A percentile compares a stretch with the other conserved stretches of the same genome.
phyloP scores from a whole-genome alignment of 2,113 vertebrate species.

The Dipodomys stephensi region DNA sequence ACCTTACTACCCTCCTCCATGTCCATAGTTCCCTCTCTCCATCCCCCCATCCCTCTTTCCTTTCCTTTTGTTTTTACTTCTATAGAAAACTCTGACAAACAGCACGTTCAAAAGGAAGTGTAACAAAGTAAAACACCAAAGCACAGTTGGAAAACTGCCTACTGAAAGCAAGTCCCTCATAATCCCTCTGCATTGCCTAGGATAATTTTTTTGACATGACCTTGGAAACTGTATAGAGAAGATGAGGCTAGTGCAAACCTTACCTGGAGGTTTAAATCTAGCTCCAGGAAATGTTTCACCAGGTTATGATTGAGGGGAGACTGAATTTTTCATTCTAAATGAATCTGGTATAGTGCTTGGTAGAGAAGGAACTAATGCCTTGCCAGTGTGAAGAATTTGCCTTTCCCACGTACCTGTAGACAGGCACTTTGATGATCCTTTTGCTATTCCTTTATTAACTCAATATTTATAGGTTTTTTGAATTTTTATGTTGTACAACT shows the following conservation, averaged over 20 bases:
- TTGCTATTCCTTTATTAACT: not conserved
- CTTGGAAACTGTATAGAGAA: not conserved
- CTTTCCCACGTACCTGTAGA: not conserved
- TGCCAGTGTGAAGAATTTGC: not conserved
- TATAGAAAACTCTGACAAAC: not conserved
- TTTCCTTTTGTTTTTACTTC: not conserved
- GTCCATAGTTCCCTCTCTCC: too few species aligned
- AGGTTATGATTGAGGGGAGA: not conserved
- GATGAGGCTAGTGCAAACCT: not conserved
- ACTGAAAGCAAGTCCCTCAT: not conserved
- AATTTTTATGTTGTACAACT: not conserved
- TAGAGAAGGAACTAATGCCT: not conserved
- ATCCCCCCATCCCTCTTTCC: not conserved
- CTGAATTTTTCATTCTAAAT: not conserved
- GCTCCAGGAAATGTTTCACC: not conserved
- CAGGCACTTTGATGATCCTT: not conserved
- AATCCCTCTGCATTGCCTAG: not conserved
- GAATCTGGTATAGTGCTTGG: not conserved
- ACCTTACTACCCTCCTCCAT: too few species aligned
- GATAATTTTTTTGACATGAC: not conserved
- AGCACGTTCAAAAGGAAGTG: not conserved
- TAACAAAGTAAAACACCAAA: too few species aligned
- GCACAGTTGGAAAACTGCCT: not conserved
- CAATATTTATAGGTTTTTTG: not conserved
- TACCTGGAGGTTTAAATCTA: not conserved